Evolutionary conservation across 2,888 invertebrate genomes (phyloP).

Genomic region (Hetaerina titia): DNA sequence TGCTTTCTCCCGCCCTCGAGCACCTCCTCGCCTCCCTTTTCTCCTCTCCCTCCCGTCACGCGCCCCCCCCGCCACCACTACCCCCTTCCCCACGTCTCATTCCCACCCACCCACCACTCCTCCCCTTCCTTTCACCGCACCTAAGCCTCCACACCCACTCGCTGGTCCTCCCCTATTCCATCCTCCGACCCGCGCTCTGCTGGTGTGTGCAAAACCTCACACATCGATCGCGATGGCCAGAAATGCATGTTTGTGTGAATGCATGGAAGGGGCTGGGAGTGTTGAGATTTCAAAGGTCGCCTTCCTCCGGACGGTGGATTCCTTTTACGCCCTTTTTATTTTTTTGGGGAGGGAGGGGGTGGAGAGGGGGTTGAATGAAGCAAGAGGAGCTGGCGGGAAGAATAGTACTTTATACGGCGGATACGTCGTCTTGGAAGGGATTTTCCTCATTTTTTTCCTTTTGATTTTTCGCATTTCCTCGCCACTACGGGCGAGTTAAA

Average conservation of each 20-base stretch:
- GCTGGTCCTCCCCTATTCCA: neutral
- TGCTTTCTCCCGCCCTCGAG: constrained; percentile 8
- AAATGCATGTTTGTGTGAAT: constrained; percentile 37
- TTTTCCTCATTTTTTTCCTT: neutral
- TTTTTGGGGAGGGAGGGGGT: neutral
- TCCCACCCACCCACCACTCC: neutral
- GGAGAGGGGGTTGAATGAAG: neutral
- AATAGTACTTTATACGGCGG: neutral
- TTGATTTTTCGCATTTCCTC: neutral
- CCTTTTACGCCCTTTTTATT: neutral
- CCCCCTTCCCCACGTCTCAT: neutral
- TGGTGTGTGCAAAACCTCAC: neutral
- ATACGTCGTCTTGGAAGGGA: neutral
- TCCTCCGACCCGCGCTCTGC: neutral
- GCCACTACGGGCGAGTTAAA: neutral
- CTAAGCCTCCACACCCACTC: neutral
- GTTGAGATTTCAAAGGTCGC: constrained; percentile 32
- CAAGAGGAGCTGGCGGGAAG: neutral
- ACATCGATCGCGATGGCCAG: constrained; percentile 28
- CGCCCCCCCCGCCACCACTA: neutral
- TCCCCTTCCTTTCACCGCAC: neutral
- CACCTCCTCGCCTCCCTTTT: neutral
- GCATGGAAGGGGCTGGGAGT: neutral
- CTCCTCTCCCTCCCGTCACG: neutral
- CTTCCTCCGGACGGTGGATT: neutral